These are phyloP conservation scores for Copidosoma aretas DNA, from an alignment of 2,888 invertebrate species.

Conservation along the genomic window DNA sequence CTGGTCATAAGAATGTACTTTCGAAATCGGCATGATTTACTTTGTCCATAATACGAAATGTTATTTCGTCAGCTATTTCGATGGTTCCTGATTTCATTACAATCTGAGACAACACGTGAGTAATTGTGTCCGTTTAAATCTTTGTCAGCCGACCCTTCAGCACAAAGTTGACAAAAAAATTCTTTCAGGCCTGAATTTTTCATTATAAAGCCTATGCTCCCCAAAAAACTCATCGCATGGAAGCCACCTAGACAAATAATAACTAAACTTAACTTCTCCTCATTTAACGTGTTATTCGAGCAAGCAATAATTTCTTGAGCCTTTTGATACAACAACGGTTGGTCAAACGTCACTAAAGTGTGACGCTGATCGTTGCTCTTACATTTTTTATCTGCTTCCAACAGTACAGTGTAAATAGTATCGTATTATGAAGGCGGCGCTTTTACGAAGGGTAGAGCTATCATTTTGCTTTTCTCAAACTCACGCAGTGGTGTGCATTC, in stretches of 20 bases:
- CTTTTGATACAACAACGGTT: conserved; percentile 40
- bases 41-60: not conserved
- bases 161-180: conserved; percentile 14
- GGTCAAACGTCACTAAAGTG: conserved; percentile 38
- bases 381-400: conserved; percentile 28
- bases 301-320: conserved; percentile 20
- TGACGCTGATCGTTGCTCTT: conserved; percentile 18
- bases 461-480: not conserved
- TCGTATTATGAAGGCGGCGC: conserved; percentile 36
- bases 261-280: not conserved
- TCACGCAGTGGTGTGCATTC: too few species aligned
- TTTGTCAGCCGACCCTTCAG: conserved; percentile 25
- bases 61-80: not conserved
- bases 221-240: conserved; percentile 34
- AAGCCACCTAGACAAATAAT: not conserved
- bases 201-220: conserved; percentile 38
- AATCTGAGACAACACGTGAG: conserved; percentile 9
- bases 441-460: conserved; percentile 36
- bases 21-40: not conserved
- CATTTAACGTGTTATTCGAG: not conserved
- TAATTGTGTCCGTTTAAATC: conserved; percentile 17
- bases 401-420: conserved; percentile 35
- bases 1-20: not conserved
- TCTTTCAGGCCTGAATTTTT: conserved; percentile 55
- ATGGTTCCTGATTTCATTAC: not conserved